These are phyloP conservation scores for Geopemphigus sp. DNA, from an alignment of 1,140 invertebrate species.

Conservation along the genomic window DNA sequence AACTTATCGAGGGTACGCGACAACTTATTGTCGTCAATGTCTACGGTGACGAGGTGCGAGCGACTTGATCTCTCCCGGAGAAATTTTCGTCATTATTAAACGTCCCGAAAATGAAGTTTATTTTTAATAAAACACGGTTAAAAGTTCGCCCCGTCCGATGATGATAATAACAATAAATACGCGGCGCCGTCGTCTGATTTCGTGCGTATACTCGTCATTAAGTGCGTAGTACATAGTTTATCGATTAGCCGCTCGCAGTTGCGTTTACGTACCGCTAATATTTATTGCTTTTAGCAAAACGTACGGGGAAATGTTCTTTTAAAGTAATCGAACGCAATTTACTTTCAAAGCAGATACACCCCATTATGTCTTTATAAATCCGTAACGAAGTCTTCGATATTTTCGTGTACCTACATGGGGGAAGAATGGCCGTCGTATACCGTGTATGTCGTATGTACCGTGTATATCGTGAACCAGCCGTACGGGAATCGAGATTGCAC, in stretches of 20 bases:
- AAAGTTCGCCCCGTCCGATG: too few relatives aligned
- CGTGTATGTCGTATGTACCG: neutral
- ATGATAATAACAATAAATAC: too few relatives aligned
- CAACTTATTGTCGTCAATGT: neutral
- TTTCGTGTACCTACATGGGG: neutral
- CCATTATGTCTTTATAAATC: neutral
- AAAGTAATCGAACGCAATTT: neutral
- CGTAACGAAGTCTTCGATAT: neutral
- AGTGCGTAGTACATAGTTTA: neutral
- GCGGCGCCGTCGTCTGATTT: neutral
- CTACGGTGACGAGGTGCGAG: too few relatives aligned
- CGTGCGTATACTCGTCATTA: too few relatives aligned
- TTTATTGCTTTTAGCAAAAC: neutral
- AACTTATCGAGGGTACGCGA: conserved; percentile 32
- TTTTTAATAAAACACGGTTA: too few relatives aligned
- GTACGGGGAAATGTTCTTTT: neutral
- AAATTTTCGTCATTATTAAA: neutral
- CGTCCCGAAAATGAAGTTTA: neutral
- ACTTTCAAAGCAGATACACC: neutral
- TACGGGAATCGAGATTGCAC: neutral
- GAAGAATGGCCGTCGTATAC: too few relatives aligned
- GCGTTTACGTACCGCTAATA: neutral
- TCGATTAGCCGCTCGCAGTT: neutral
- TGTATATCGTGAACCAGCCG: neutral
- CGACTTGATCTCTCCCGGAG: neutral